Evolutionary conservation across 2,888 invertebrate genomes (phyloP).

Genomic region (Drosophila conformis): DNA sequence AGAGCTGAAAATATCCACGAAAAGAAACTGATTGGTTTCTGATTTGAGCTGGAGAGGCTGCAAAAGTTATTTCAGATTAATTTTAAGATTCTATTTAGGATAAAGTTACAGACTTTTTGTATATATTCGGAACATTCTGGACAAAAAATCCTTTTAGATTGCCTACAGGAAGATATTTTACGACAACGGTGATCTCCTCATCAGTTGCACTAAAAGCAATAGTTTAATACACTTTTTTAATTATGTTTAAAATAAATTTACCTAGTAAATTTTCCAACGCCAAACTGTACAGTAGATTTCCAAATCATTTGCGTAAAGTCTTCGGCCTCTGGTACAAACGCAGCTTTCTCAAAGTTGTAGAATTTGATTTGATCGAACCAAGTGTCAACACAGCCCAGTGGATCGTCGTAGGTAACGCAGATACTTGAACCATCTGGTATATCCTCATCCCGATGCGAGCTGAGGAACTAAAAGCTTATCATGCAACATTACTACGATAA

Average conservation of each 20-base stretch:
- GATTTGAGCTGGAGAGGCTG: background rate
- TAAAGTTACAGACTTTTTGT: background rate
- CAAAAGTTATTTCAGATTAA: background rate
- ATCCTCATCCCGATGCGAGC: background rate
- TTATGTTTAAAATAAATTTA: background rate
- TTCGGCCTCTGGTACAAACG: background rate
- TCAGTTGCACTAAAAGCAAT: background rate
- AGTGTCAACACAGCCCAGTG: background rate
- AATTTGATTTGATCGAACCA: background rate
- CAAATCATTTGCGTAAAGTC: slow-evolving; percentile 13
- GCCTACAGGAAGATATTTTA: slow-evolving; percentile 1
- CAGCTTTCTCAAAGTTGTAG: background rate
- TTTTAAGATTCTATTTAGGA: background rate
- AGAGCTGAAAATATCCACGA: background rate
- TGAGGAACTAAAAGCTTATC: background rate
- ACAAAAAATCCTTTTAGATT: background rate
- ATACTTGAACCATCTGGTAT: background rate
- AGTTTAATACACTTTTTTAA: background rate
- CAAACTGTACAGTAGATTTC: background rate
- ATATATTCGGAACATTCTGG: background rate
- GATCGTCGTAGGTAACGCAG: background rate
- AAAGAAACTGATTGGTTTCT: background rate
- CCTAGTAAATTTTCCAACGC: background rate
- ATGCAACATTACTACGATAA: background rate
- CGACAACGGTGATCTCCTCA: background rate